Evolutionary conservation across 2,797 vertebrate genomes (phyloP).

Genomic region (Myotis vivesi): DNA sequence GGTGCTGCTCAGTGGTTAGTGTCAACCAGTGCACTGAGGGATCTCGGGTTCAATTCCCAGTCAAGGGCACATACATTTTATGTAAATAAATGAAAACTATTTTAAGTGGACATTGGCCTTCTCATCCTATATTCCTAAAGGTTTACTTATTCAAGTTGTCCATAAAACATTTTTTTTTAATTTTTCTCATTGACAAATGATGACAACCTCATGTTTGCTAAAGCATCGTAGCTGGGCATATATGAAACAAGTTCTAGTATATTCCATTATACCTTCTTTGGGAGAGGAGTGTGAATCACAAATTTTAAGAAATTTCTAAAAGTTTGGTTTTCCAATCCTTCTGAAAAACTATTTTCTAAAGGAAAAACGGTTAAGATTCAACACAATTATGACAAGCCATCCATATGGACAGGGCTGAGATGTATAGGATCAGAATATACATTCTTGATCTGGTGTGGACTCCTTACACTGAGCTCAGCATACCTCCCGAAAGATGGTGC

Average conservation of each 20-base stretch:
- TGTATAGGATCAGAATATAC: neutral
- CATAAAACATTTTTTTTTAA: neutral
- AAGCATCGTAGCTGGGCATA: neutral
- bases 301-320: slow-evolving; percentile 3
- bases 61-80: neutral
- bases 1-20: no score
- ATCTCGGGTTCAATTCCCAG: no score
- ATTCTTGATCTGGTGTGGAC: neutral
- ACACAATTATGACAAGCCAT: neutral
- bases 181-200: neutral
- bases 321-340: neutral
- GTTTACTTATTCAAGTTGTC: neutral
- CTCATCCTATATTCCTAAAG: neutral
- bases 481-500: neutral
- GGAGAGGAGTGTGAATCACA: neutral
- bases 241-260: neutral
- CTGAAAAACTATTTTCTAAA: slow-evolving; percentile 10
- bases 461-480: neutral
- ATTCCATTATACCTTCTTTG: neutral
- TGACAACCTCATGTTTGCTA: neutral
- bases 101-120: neutral
- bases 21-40: no score
- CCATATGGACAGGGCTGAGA: neutral
- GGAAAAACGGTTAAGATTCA: neutral
- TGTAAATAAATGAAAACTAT: slow-evolving; percentile 1